Evolutionary conservation across 2,888 invertebrate species (phyloP).

Genomic region (Caenorhabditis wallacei): DNA sequence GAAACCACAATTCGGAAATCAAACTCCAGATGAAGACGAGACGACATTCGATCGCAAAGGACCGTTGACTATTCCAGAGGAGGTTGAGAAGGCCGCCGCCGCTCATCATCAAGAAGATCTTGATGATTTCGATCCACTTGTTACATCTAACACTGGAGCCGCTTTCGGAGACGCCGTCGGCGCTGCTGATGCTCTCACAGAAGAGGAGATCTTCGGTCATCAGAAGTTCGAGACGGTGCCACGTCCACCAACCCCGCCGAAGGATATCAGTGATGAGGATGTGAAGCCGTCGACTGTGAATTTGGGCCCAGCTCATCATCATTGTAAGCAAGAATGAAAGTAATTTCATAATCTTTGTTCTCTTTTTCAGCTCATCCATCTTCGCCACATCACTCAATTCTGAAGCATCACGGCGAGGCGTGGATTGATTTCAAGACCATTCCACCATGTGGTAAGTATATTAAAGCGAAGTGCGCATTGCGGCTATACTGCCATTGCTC

Average conservation of each 20-base stretch:
- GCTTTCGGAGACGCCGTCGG: constrained; percentile 42
- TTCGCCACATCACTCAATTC: constrained; percentile 75
- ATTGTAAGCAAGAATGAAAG: constrained; percentile 35
- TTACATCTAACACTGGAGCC: constrained; percentile 43
- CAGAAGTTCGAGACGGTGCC: constrained; percentile 74
- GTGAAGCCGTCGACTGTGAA: constrained; percentile 76
- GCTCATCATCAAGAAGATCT: constrained; percentile 31
- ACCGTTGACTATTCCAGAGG: constrained; percentile 77
- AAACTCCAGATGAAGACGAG: constrained; percentile 72
- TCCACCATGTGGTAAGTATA: constrained; percentile 75
- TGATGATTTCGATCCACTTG: constrained; percentile 44
- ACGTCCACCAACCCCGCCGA: constrained; percentile 80
- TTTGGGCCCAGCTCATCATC: constrained; percentile 76
- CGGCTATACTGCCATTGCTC: constrained; percentile 18
- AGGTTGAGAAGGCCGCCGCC: constrained; percentile 65
- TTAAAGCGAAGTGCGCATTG: constrained; percentile 2
- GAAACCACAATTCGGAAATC: constrained; percentile 70
- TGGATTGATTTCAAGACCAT: constrained; percentile 79
- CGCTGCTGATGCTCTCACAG: constrained; percentile 44
- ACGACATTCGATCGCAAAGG: constrained; percentile 70
- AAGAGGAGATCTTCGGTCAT: constrained; percentile 64
- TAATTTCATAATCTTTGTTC: not conserved
- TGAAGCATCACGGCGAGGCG: constrained; percentile 73
- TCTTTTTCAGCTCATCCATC: constrained; percentile 61
- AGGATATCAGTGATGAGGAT: constrained; percentile 78